Conservation (phyloP, 2,797 vertebrate species). For the Thripadectes ignobilis region DNA sequence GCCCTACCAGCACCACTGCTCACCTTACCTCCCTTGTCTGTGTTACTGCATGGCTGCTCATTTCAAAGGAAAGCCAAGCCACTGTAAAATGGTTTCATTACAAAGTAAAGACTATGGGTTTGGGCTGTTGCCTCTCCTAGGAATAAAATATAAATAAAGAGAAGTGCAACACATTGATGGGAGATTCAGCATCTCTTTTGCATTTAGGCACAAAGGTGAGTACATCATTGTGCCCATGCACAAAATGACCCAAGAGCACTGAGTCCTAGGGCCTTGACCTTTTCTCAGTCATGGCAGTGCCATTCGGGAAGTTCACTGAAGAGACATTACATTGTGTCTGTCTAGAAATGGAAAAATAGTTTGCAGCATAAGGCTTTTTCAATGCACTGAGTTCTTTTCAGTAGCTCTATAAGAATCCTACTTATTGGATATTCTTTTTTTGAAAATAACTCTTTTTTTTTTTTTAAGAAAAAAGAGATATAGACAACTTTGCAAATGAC, state of each 20-base stretch:
- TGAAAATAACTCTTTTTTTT: background rate
- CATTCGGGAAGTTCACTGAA: background rate
- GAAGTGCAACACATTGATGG: background rate
- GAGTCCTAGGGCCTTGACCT: background rate
- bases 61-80: background rate
- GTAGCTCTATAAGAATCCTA: background rate
- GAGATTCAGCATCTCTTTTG: background rate
- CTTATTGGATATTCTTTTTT: background rate
- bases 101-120: background rate
- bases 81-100: background rate
- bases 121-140: background rate
- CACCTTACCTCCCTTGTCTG: background rate
- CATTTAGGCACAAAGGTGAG: background rate
- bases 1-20: background rate
- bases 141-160: background rate
- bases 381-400: background rate
- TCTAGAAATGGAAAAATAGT: background rate
- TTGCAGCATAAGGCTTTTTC: background rate
- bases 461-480: background rate
- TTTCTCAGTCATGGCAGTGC: background rate
- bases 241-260: background rate
- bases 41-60: background rate
- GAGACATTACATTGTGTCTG: background rate
- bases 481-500: background rate
- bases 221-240: fast-evolving